Percentiles rank a stretch among this genome's conserved stretches.
These are phyloP conservation scores for Drosophila sproati DNA, from an alignment of 1,140 invertebrate genomes.

Conservation along the genomic window DNA sequence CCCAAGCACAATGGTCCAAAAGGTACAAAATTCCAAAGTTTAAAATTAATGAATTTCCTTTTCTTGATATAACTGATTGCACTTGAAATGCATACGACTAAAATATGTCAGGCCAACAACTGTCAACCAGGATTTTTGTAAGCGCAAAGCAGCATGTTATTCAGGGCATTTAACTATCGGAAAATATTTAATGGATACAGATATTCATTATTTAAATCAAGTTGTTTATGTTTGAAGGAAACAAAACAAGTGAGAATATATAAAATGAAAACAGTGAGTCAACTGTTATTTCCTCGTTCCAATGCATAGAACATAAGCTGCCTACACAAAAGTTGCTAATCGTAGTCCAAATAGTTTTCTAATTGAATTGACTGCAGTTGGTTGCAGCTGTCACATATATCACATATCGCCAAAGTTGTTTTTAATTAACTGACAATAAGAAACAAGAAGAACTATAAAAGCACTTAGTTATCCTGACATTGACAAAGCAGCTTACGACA, in stretches of 20 bases:
- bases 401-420: slow-evolving; percentile 56
- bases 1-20: slow-evolving; percentile 22
- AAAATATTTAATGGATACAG: too few species aligned
- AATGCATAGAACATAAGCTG: background rate
- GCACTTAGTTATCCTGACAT: slow-evolving; percentile 40
- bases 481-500: slow-evolving; percentile 46
- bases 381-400: slow-evolving; percentile 16
- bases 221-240: too few species aligned
- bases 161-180: too few species aligned
- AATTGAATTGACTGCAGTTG: slow-evolving; percentile 15
- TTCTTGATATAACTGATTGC: too few species aligned
- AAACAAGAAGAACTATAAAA: slow-evolving; percentile 11
- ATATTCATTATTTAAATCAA: too few species aligned
- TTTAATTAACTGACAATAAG: slow-evolving; percentile 62
- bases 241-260: background rate
- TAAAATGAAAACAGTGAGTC: background rate
- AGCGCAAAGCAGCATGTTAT: too few species aligned
- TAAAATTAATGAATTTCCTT: background rate
- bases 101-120: too few species aligned
- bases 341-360: background rate
- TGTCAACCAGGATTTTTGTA: too few species aligned
- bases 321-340: background rate
- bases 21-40: background rate
- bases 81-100: too few species aligned
- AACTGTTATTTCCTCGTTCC: background rate